Base-by-base conservation (phyloP, 2,888 invertebrate genomes). In the Leptinotarsa juncta region DNA sequence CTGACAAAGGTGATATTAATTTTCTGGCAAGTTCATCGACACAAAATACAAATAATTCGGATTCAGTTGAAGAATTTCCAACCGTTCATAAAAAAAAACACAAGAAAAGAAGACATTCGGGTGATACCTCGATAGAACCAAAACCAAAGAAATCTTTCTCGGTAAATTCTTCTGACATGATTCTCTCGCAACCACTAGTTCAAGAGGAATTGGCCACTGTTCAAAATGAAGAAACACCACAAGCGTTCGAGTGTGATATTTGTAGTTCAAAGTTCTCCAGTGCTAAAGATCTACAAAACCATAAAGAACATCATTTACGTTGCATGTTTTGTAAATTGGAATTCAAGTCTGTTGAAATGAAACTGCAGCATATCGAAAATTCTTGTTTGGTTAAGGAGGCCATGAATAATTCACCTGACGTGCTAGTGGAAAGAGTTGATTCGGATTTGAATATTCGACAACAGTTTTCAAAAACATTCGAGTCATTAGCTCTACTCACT, bases 311-410 rank as follows among this genome's bases (percentile, higher is more conserved):
- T 51, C 84, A 83, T 67, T 78, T 78, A 67, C 74, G 75, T 23
- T 84, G 84, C 66, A 80, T 79, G 32, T 82, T 83, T 66, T 84
- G 84, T 53, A 83, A 78, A 65, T 49, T 50, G 10, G 70, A 66
- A 62, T 82, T 83, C 68, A 74, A 70, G 57, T 75, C 78, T 0
- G 60, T 82, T 42, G 77, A 75, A 10, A 55, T 49, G 18, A 81
- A 81, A 53, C 66, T 77, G 15, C 65, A 79, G 16, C 84, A 83
- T 65, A 53, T 81, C 10, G 72, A 78, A 18, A 66, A 72, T 23
- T 32, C 20, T 14, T 84, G 84, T 67, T 18, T 71, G 20, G 73
- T 81, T 5, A 80, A 79, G 51, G 76, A 76, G 18, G 71, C 77
- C 3, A 79, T 80, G 65, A 78, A 77, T 16, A 78, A 76, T 48